phyloP scores from a whole-genome alignment of 2,888 invertebrate genomes.

The Lycaena phlaeas region DNA sequence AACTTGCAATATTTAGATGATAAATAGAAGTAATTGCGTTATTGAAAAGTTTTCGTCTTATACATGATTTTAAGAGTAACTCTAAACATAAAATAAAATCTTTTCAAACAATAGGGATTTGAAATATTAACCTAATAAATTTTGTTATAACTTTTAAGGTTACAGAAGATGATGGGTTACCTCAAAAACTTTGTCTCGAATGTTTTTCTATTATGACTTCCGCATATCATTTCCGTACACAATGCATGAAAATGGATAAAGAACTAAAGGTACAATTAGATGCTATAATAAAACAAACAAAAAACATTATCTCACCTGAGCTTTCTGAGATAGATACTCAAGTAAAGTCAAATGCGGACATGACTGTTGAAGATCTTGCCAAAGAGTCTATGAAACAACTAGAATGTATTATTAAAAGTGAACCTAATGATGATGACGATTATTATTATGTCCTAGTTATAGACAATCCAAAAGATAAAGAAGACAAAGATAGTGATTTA shows the following conservation, averaged over 20 bases:
- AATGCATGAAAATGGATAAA: slow-evolving; percentile 60
- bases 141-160: slow-evolving; percentile 39
- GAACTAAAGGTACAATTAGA: slow-evolving; percentile 49
- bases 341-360: slow-evolving; percentile 20
- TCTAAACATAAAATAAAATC: no score
- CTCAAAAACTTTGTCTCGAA: slow-evolving; percentile 52
- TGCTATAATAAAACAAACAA: slow-evolving; percentile 30
- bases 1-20: no score
- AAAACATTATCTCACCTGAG: slow-evolving; percentile 19
- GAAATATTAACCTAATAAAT: no score
- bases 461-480: slow-evolving; percentile 43
- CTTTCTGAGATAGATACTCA: slow-evolving; percentile 21
- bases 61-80: no score
- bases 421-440: slow-evolving; percentile 62
- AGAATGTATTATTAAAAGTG: slow-evolving; percentile 50
- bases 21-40: no score
- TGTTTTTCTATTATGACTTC: slow-evolving; percentile 47
- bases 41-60: no score
- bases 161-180: slow-evolving; percentile 48
- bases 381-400: slow-evolving; percentile 53
- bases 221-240: slow-evolving; percentile 54
- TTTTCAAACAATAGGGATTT: no score
- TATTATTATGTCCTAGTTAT: slow-evolving; percentile 63
- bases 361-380: slow-evolving; percentile 34
- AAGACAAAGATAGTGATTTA: slow-evolving; percentile 21